These are phyloP conservation scores for Oscheius myriophilus DNA, from an alignment of 2,888 invertebrate genomes.

Conservation along the genomic window DNA sequence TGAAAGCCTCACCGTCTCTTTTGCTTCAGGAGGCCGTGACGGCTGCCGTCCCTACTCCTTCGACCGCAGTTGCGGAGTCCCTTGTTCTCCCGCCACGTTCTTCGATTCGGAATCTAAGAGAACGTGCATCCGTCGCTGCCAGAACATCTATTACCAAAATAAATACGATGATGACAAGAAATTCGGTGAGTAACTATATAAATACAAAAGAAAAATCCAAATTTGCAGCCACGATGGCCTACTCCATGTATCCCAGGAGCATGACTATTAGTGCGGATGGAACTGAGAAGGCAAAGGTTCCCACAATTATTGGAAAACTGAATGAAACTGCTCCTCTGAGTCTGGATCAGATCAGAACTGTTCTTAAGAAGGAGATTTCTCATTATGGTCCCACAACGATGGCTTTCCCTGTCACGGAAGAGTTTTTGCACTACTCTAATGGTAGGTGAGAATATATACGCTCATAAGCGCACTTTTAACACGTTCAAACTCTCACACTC, in stretches of 20 bases:
- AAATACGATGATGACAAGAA: slow-evolving; percentile 67
- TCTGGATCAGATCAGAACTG: slow-evolving; percentile 54
- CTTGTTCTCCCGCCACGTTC: slow-evolving; percentile 67
- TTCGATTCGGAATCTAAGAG: slow-evolving; percentile 62
- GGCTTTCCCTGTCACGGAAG: slow-evolving; percentile 69
- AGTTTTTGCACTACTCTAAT: slow-evolving; percentile 66
- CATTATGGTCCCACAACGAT: slow-evolving; percentile 67
- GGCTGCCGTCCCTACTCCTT: slow-evolving; percentile 68
- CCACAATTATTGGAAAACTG: slow-evolving; percentile 67
- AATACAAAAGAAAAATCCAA: background rate
- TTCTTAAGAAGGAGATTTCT: slow-evolving; percentile 66
- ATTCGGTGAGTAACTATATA: slow-evolving; percentile 41
- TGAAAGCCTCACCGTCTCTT: no score
- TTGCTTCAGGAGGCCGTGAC: slow-evolving; percentile 60
- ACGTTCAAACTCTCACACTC: background rate
- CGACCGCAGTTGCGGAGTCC: slow-evolving; percentile 64
- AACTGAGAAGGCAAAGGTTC: slow-evolving; percentile 59
- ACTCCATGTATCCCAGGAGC: slow-evolving; percentile 67
- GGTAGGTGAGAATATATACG: slow-evolving; percentile 43
- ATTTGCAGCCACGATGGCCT: slow-evolving; percentile 63
- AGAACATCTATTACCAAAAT: slow-evolving; percentile 66
- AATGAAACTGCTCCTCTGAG: slow-evolving; percentile 61
- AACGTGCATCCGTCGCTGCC: slow-evolving; percentile 63
- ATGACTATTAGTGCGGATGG: slow-evolving; percentile 69
- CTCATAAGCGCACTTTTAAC: background rate